phyloP scores from a whole-genome alignment of 2,888 invertebrate species.

The Trissoscelio sp. region DNA sequence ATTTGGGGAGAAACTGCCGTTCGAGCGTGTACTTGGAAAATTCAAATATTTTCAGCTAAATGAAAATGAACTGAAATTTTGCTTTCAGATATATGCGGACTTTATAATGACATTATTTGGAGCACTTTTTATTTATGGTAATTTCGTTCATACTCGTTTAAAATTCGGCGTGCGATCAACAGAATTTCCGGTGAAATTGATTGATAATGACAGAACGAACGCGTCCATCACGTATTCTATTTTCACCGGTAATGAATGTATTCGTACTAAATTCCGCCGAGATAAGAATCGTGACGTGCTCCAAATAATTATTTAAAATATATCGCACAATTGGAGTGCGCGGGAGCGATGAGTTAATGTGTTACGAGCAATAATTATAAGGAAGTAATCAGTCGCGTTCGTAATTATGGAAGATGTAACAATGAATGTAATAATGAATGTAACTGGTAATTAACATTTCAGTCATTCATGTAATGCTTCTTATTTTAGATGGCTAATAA shows the following conservation, averaged over 20 bases:
- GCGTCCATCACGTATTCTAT: constrained; percentile 23
- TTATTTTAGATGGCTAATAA: not conserved
- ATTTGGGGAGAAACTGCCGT: constrained; percentile 55
- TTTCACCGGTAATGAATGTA: constrained; percentile 15
- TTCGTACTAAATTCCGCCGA: not conserved
- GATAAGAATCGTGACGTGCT: constrained; percentile 32
- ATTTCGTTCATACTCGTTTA: not conserved
- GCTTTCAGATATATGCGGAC: no score
- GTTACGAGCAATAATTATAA: constrained; percentile 31
- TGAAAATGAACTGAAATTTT: constrained; percentile 1
- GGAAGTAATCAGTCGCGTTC: constrained; percentile 38
- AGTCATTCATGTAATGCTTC: constrained; percentile 24
- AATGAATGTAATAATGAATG: constrained; percentile 43
- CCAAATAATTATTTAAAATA: constrained; percentile 29
- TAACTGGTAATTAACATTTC: constrained; percentile 51
- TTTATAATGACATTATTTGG: no score
- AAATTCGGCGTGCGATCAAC: constrained; percentile 21
- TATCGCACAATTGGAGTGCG: constrained; percentile 13
- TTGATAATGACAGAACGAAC: constrained; percentile 1
- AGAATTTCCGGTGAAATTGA: constrained; percentile 38
- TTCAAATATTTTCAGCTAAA: constrained; percentile 31
- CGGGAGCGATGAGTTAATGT: constrained; percentile 15
- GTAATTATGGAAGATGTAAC: constrained; percentile 48
- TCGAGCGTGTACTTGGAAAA: constrained; percentile 19
- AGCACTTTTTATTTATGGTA: no score